Percentiles rank a stretch among this genome's conserved stretches.
Conservation (phyloP, 30 jellyfish, hydroid and myxozoan genomes). For the Chrysaora quinquecirrha region DNA sequence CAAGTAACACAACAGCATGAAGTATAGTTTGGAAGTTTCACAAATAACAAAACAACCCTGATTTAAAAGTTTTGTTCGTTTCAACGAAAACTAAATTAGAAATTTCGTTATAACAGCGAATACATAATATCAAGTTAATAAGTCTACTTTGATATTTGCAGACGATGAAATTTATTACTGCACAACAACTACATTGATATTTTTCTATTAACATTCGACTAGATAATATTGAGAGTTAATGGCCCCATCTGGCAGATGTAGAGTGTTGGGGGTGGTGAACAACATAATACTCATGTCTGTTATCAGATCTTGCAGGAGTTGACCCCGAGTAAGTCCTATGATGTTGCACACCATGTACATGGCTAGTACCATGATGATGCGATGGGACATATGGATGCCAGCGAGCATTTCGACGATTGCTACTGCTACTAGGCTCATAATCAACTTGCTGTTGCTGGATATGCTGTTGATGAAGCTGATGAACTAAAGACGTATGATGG, state of each 20-base stretch:
- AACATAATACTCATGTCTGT: slow-evolving; percentile 93
- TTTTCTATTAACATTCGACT: too few species aligned
- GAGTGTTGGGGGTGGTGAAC: slow-evolving; percentile 99
- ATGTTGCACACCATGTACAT: slow-evolving; percentile 77
- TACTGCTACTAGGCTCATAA: slow-evolving; percentile 66
- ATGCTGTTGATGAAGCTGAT: slow-evolving; percentile 98
- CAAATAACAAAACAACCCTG: too few species aligned
- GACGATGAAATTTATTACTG: too few species aligned
- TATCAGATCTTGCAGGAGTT: slow-evolving; percentile 65
- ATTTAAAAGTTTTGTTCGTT: too few species aligned
- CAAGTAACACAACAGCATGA: too few species aligned
- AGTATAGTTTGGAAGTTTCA: too few species aligned
- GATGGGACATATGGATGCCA: slow-evolving; percentile 97
- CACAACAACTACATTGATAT: too few species aligned
- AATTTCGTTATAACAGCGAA: too few species aligned
- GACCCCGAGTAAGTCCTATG: slow-evolving; percentile 66
- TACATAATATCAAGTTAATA: too few species aligned
- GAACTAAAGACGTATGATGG: slow-evolving; percentile 93
- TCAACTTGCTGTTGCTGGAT: slow-evolving; percentile 96
- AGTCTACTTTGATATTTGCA: too few species aligned
- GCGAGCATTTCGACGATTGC: slow-evolving; percentile 77
- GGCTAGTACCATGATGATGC: slow-evolving; percentile 78
- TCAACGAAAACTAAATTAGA: too few species aligned
- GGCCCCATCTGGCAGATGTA: slow-evolving; percentile 57
- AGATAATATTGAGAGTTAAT: too few species aligned